phyloP scores from a whole-genome alignment of 2,888 invertebrate species.

The Kryphioiulus occultus region DNA sequence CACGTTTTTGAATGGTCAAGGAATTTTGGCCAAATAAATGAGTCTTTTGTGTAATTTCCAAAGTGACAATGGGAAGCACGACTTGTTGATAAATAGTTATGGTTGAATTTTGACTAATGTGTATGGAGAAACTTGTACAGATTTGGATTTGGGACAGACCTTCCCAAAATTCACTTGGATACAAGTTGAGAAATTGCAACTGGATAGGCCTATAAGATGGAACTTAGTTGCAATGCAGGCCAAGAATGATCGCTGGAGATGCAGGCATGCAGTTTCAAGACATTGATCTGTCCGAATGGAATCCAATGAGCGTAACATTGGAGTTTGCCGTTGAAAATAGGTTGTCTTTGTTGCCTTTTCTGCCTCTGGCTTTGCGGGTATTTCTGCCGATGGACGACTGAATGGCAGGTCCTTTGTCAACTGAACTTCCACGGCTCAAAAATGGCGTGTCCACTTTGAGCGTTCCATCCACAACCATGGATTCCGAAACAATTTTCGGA shows the following conservation, averaged over 20 bases:
- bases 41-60: too few species aligned
- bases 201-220: neutral
- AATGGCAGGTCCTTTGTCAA: neutral
- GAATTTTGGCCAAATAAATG: too few species aligned
- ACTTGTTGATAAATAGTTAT: too few species aligned
- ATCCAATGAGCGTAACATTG: constrained; percentile 42
- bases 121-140: too few species aligned
- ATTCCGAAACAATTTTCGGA: constrained; percentile 57
- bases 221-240: neutral
- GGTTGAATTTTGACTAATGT: neutral
- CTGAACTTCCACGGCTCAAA: neutral
- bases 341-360: constrained; percentile 36
- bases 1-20: too few species aligned
- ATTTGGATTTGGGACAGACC: neutral
- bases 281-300: neutral
- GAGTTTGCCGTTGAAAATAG: constrained; percentile 3
- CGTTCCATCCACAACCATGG: constrained; percentile 51
- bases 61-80: too few species aligned
- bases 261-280: neutral
- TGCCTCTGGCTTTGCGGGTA: neutral
- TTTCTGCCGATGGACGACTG: neutral
- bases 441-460: constrained; percentile 46
- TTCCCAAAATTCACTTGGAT: neutral
- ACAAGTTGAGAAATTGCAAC: neutral
- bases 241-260: neutral